Base-by-base conservation (phyloP, 1,140 invertebrate species). In the Cydia amplana region DNA sequence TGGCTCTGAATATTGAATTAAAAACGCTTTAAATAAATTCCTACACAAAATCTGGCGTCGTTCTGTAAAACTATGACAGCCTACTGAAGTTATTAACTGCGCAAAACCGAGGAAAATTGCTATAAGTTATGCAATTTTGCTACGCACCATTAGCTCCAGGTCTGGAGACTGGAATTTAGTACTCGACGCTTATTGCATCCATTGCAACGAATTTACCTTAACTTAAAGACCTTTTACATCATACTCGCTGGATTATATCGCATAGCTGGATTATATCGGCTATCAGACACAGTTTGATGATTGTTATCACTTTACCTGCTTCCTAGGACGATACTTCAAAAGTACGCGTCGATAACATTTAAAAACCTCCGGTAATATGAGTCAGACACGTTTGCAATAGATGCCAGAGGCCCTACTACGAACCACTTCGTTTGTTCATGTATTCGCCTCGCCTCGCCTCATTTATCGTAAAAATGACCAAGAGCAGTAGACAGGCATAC, bases 61-160 rank as follows among this genome's bases (percentile, higher is more conserved):
- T 10, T 23, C 2, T 23, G 7, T 55, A 6, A 3, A 12, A 10
- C 18, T 23, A 60, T 60, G 20, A 4, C 18, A 4, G 32, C 65
- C 65, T 70, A 70, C 65, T 70, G 65, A 20, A 43, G 6, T 70
- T 36, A 12, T 40, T 60, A 60, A 40, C 16, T 70, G 32, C 32
- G 83, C 78, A 77, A 82, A 82, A 79, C 77, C 84, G 80, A 79
- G 75, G 80, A 83, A 87, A 87, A 87, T 88, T 87, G 85, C 81
- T 83, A 80, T 84, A 87, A 87, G 82, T 86, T 87, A 88, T 87
- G 83, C 85, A 87, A 86, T 88, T 85, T 82, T 73, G 76, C 75
- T 78, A 84, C 84, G 83, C 81, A 80, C 83, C 84, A 86, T 86
- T 86, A 84, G 84, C 79, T 81, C 18, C 80, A 78, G 78, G 77